Conservation (phyloP, 2,797 vertebrate genomes). For the Eremophila alpestris region DNA sequence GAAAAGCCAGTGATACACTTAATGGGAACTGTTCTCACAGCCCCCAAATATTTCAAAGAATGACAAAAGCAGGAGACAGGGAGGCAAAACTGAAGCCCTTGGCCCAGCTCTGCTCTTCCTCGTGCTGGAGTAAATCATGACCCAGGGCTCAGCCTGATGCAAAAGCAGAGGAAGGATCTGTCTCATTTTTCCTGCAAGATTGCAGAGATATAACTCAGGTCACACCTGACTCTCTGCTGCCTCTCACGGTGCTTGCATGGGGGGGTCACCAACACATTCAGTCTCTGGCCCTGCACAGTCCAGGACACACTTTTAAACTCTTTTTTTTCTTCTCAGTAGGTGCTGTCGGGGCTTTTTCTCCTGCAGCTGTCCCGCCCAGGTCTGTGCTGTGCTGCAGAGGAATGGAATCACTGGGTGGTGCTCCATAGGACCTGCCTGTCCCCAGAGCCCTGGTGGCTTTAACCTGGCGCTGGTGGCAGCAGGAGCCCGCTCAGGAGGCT, state of each 20-base stretch:
- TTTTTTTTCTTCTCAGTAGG: background rate
- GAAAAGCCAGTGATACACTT: conserved; percentile 34
- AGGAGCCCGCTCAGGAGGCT: background rate
- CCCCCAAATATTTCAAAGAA: conserved; percentile 66
- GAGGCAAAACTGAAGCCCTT: background rate
- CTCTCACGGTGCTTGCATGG: background rate
- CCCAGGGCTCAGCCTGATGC: background rate
- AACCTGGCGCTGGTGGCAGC: background rate
- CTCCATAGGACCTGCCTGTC: background rate
- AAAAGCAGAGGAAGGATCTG: background rate
- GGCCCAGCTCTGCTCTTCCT: background rate
- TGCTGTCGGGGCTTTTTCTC: background rate
- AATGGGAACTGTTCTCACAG: conserved; percentile 64
- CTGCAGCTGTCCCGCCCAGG: background rate
- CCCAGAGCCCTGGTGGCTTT: background rate
- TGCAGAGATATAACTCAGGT: background rate
- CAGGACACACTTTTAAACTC: background rate
- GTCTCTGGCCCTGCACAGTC: background rate
- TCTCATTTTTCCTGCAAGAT: background rate
- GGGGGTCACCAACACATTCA: background rate
- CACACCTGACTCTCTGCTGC: background rate
- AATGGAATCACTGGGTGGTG: background rate
- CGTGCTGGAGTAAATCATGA: background rate
- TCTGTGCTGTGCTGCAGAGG: background rate
- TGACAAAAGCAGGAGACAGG: background rate